Base-by-base conservation (phyloP, 1,140 invertebrate genomes). In the Archivesica marissinica region DNA sequence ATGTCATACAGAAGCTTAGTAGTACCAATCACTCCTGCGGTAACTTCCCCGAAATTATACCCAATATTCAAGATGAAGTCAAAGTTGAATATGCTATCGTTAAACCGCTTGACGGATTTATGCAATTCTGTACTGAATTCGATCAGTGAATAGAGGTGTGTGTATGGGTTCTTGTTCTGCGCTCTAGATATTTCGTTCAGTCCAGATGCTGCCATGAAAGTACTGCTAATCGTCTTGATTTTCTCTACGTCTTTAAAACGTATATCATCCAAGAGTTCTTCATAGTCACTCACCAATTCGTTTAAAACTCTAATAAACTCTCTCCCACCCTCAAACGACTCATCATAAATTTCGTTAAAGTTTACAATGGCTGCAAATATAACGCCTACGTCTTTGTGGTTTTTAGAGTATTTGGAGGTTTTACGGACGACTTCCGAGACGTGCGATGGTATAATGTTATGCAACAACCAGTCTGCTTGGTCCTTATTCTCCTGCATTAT, bases 1-100 rank as follows among this genome's bases (percentile, higher is more conserved):
- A 99, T 99, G 93, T 99, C 99, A 88, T 99, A 99, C 90, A 98
- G 98, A 23, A 99, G 94, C 92, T 99, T 99, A 0, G 97, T 97
- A 0, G 98, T 99, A 0, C 98, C 98, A 66, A 99, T 99, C 0
- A 99, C 98, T 4, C 98, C 99, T 0, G 98, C 97, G 0, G 98
- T 98, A 0, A 99, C 97, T 88, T 99, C 97, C 0, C 98, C 98
- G 89, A 93, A 94, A 91, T 96, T 95, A 86, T 93, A 95, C 23
- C 95, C 95, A 82, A 96, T 94, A 54, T 97, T 95, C n/a, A 99
- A 92, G n/a, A 98, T 96, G 50, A 99, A 95, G 93, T 98, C 96
- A 70, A 99, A 95, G 93, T 98, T 97, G 91, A 99, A 98, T 82
- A 94, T 93, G 93, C 98, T 97, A 88, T 96, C 95, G 94, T 99